Percentiles rank a stretch among this genome's conserved stretches.
Evolutionary conservation across 2,888 invertebrate genomes (phyloP).

Genomic region (Shargacucullia verbasci): DNA sequence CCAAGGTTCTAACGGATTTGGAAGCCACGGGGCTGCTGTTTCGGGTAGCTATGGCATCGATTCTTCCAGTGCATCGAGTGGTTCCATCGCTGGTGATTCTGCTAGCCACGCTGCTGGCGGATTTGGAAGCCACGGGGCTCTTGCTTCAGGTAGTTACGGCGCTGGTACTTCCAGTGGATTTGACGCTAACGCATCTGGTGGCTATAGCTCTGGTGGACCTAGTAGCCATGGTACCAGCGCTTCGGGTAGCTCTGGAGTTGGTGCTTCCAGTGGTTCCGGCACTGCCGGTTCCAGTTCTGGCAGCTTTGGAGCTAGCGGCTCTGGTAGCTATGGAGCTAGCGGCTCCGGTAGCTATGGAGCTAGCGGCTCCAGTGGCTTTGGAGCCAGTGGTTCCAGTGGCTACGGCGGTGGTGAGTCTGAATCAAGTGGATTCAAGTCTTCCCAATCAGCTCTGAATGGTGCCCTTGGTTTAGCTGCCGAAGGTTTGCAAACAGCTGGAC

Average conservation of each 20-base stretch:
- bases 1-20: background rate
- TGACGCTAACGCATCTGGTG: no score
- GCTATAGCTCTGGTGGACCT: conserved; percentile 5
- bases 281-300: conserved; percentile 10
- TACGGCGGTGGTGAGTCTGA: conserved; percentile 10
- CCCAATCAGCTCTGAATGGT: conserved; percentile 67
- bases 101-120: no score
- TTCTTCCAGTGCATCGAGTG: no score
- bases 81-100: no score
- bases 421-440: conserved; percentile 32
- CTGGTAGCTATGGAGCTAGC: background rate
- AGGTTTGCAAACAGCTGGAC: conserved; percentile 67
- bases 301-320: conserved; percentile 3
- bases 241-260: background rate
- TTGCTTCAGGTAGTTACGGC: conserved; percentile 6
- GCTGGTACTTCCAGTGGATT: conserved; percentile 8
- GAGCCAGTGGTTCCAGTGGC: conserved; percentile 13
- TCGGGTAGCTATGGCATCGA: no score
- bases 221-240: conserved; percentile 7
- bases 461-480: conserved; percentile 76
- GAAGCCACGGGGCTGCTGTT: conserved; percentile 1
- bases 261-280: conserved; percentile 8
- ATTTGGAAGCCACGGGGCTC: background rate
- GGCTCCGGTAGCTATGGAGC: conserved; percentile 10
- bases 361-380: conserved; percentile 1